Evolutionary conservation across 2,888 invertebrate species (phyloP).

Genomic region (Petrolisthes manimaculis): DNA sequence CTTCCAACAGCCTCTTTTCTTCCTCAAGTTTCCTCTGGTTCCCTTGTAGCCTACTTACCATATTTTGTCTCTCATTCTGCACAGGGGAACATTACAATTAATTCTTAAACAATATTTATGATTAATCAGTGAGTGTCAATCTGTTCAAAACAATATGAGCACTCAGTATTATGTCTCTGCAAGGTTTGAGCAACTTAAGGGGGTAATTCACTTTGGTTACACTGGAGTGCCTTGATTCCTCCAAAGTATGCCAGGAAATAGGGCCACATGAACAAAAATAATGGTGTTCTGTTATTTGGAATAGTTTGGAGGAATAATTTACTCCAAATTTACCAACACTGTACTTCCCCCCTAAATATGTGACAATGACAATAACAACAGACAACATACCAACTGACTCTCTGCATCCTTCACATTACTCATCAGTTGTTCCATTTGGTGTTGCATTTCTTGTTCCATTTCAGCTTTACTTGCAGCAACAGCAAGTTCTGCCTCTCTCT

Average conservation of each 20-base stretch:
- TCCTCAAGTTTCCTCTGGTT: slow-evolving; percentile 39
- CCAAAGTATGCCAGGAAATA: too few relatives aligned
- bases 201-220: too few relatives aligned
- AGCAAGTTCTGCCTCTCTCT: slow-evolving; percentile 34
- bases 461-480: slow-evolving; percentile 49
- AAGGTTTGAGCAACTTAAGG: too few relatives aligned
- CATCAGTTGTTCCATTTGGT: slow-evolving; percentile 30
- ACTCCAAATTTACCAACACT: too few relatives aligned
- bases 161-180: too few relatives aligned
- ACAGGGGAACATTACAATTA: not conserved
- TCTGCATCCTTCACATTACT: slow-evolving; percentile 33
- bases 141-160: too few relatives aligned
- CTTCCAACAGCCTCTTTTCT: slow-evolving; percentile 46
- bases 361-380: not conserved
- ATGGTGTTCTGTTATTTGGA: too few relatives aligned
- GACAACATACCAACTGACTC: slow-evolving; percentile 37
- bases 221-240: too few relatives aligned
- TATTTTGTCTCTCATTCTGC: not conserved
- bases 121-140: not conserved
- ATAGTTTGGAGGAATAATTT: too few relatives aligned
- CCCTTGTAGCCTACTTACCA: slow-evolving; percentile 34
- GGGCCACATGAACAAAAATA: too few relatives aligned
- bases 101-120: not conserved
- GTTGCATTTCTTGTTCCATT: slow-evolving; percentile 42
- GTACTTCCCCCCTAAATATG: not conserved